Evolutionary conservation across 1,140 invertebrate genomes (phyloP).

Genomic region (Stegodyphus dumicola): DNA sequence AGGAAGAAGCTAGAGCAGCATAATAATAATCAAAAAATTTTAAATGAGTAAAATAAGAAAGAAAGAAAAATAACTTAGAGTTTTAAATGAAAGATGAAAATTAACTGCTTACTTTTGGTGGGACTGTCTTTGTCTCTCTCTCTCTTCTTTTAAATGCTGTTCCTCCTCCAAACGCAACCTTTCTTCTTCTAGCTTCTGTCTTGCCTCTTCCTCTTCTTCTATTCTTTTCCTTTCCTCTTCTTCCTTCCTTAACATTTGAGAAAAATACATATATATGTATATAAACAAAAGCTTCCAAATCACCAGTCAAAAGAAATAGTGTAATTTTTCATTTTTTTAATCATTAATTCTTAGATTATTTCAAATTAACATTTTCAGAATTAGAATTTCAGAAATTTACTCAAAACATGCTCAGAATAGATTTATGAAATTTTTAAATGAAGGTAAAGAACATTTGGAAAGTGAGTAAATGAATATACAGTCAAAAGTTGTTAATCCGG

Average conservation of each 20-base stretch:
- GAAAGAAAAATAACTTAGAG: not conserved
- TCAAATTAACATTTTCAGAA: too few species aligned
- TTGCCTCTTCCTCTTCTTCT: constrained; percentile 75
- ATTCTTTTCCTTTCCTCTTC: constrained; percentile 70
- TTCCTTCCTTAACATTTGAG: constrained; percentile 64
- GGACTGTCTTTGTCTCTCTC: constrained; percentile 68
- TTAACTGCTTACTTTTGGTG: constrained; percentile 68
- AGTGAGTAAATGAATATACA: too few species aligned
- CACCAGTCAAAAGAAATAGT: too few species aligned
- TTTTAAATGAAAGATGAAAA: not conserved
- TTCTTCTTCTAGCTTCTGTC: constrained; percentile 73
- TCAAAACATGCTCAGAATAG: too few species aligned
- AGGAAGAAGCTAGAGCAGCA: too few species aligned
- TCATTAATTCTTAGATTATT: too few species aligned
- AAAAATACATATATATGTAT: not conserved
- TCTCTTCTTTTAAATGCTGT: constrained; percentile 73
- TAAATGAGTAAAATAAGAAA: not conserved
- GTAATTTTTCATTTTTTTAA: too few species aligned
- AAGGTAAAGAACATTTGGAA: too few species aligned
- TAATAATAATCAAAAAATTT: not conserved
- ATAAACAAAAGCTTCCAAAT: not conserved
- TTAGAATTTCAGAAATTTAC: too few species aligned
- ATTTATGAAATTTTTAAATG: too few species aligned
- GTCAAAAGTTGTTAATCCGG: too few species aligned
- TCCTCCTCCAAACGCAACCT: constrained; percentile 73